These are phyloP conservation scores for Tetheella fluctuosa DNA, from an alignment of 2,888 invertebrate species.

Conservation along the genomic window DNA sequence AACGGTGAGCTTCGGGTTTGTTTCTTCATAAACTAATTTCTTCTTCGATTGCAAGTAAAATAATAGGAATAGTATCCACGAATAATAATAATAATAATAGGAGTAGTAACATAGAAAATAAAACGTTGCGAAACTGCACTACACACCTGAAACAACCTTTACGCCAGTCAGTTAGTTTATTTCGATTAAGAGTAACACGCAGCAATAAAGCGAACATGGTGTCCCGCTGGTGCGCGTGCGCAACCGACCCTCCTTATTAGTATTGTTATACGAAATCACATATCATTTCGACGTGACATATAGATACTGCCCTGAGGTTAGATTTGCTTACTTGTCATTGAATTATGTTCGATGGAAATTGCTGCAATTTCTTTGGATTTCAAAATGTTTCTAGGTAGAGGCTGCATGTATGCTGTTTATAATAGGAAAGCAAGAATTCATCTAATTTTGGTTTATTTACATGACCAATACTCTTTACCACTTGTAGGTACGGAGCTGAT, in stretches of 20 bases:
- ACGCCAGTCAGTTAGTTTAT: conserved; percentile 45
- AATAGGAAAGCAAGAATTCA: neutral
- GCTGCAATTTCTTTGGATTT: conserved; percentile 4
- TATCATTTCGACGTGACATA: conserved; percentile 50
- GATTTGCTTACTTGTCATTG: neutral
- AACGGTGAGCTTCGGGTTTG: too few species aligned
- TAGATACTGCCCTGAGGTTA: conserved; percentile 18
- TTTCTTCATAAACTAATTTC: too few species aligned
- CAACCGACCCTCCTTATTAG: conserved; percentile 41
- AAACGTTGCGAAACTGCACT: neutral
- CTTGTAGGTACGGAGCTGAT: too few species aligned
- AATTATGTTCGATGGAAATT: conserved; percentile 1
- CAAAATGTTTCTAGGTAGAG: neutral
- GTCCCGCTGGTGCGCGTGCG: conserved; percentile 53
- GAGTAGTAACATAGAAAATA: too few species aligned
- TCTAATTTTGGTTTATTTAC: too few species aligned
- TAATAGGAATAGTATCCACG: too few species aligned
- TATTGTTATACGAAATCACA: conserved; percentile 52
- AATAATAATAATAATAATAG: too few species aligned
- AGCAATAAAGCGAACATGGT: conserved; percentile 53
- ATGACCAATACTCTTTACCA: too few species aligned
- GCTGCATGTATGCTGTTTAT: neutral
- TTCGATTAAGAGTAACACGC: conserved; percentile 66
- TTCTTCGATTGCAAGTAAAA: too few species aligned
- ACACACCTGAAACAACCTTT: conserved; percentile 23